These are phyloP conservation scores for Heteronetta atricapilla DNA, from an alignment of 2,113 vertebrate species.

Conservation along the genomic window DNA sequence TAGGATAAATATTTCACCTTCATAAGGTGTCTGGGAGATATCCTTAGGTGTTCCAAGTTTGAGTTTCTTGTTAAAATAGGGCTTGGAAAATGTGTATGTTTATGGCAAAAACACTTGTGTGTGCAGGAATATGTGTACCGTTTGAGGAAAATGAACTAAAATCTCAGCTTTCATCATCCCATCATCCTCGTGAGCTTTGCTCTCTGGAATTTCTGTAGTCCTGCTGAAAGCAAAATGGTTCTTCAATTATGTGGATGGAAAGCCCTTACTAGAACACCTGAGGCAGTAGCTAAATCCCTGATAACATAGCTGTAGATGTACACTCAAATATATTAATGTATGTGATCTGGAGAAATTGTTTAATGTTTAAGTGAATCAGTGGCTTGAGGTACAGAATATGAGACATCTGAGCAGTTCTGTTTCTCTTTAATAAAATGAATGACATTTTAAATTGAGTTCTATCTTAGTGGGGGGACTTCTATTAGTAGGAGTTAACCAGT, in stretches of 20 bases:
- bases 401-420: not conserved
- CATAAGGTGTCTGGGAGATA: not conserved
- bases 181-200: not conserved
- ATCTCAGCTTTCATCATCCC: not conserved
- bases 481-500: not conserved
- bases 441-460: not conserved
- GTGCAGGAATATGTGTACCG: not conserved
- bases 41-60: not conserved
- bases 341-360: not conserved
- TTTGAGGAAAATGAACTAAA: not conserved
- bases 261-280: not conserved
- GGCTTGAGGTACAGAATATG: not conserved
- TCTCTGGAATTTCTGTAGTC: not conserved
- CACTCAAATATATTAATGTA: not conserved
- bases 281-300: not conserved
- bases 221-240: not conserved
- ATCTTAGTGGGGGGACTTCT: not conserved
- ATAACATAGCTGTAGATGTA: not conserved
- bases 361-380: not conserved
- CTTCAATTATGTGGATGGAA: not conserved
- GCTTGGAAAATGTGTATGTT: not conserved
- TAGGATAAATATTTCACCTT: not conserved
- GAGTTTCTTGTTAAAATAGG: not conserved
- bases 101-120: not conserved
- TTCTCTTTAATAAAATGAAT: not conserved